These are phyloP conservation scores for Ophraella communa DNA, from an alignment of 2,888 invertebrate species.

Conservation along the genomic window DNA sequence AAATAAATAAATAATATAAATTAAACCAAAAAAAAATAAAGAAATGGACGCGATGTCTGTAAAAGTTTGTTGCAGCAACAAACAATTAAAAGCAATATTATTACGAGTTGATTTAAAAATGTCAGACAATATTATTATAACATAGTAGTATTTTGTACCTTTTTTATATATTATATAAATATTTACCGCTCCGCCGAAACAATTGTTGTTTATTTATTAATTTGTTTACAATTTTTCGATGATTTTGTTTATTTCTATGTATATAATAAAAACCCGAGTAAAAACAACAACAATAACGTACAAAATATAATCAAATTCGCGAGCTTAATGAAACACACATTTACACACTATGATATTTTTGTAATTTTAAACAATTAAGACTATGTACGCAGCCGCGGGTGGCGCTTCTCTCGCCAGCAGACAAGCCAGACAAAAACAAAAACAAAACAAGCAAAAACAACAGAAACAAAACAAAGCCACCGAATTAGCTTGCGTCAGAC, in stretches of 20 bases:
- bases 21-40: not conserved
- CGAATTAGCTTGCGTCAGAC: slow-evolving; percentile 52
- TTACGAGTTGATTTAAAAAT: slow-evolving; percentile 29
- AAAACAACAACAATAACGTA: slow-evolving; percentile 25
- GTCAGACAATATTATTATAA: slow-evolving; percentile 43
- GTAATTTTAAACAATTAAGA: slow-evolving; percentile 43
- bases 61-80: slow-evolving; percentile 6
- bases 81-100: slow-evolving; percentile 38
- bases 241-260: too few relatives aligned
- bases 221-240: slow-evolving; percentile 29
- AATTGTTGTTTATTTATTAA: slow-evolving; percentile 43
- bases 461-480: slow-evolving; percentile 62
- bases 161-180: slow-evolving; percentile 27
- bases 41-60: slow-evolving; percentile 14
- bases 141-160: slow-evolving; percentile 34
- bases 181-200: too few relatives aligned
- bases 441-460: slow-evolving; percentile 61
- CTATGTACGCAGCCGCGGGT: slow-evolving; percentile 89
- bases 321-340: slow-evolving; percentile 16
- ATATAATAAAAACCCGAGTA: slow-evolving; percentile 25
- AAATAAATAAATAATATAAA: too few relatives aligned
- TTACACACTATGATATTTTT: slow-evolving; percentile 28
- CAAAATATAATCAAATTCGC: slow-evolving; percentile 28
- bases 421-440: slow-evolving; percentile 70
- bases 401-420: slow-evolving; percentile 87